Percentiles rank a stretch among this genome's conserved stretches.
phyloP scores from a whole-genome alignment of 2,113 vertebrate genomes.

The Barbus barbus region DNA sequence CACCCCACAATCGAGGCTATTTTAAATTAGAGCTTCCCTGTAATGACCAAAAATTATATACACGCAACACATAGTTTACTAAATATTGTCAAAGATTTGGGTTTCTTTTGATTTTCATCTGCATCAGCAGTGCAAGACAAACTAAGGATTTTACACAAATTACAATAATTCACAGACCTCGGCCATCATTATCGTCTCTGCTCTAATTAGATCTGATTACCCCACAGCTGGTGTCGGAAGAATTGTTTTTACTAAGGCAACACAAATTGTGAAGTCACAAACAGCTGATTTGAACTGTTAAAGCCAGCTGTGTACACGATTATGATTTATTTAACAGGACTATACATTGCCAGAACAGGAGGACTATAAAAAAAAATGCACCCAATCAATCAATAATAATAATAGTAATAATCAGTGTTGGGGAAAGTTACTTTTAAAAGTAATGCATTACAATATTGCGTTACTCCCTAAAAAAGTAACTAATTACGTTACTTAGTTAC shows the following conservation, averaged over 20 bases:
- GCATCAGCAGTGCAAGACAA: neutral
- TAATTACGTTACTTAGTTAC: no score
- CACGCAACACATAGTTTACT: neutral
- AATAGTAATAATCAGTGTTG: no score
- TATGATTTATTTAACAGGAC: neutral
- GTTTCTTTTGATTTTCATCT: neutral
- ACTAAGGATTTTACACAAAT: conserved; percentile 9
- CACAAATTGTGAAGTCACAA: neutral
- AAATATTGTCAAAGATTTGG: neutral
- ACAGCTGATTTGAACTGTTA: neutral
- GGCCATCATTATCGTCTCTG: neutral
- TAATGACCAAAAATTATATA: neutral
- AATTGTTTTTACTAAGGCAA: conserved; percentile 5
- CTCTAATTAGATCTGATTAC: conserved; percentile 13
- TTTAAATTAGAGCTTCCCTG: neutral
- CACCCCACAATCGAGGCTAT: neutral
- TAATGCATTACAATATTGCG: no score
- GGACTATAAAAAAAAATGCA: neutral
- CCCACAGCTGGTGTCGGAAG: neutral
- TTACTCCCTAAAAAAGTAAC: no score
- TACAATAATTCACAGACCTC: conserved; percentile 8
- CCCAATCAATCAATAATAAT: no score
- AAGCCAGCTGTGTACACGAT: neutral
- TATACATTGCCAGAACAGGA: neutral
- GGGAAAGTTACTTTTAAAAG: no score